phyloP scores from a whole-genome alignment of 2,113 vertebrate genomes.

The Myxocyprinus asiaticus region DNA sequence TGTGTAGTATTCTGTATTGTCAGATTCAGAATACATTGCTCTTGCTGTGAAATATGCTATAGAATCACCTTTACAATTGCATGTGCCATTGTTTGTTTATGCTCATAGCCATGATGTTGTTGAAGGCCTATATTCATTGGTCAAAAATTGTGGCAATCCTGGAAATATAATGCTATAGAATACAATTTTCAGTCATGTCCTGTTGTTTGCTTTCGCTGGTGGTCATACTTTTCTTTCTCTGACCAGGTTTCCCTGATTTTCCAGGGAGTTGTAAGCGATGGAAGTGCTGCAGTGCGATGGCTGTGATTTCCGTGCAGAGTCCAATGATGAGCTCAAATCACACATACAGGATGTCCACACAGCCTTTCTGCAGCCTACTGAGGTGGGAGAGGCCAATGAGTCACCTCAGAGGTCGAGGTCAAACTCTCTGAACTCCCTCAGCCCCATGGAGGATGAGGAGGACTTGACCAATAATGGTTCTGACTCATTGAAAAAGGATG shows the following conservation, averaged over 20 bases:
- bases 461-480: constrained; percentile 73
- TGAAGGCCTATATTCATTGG: too few species aligned
- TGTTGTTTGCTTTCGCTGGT: too few species aligned
- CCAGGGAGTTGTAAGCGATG: constrained; percentile 84
- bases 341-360: constrained; percentile 99
- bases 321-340: constrained; percentile 92
- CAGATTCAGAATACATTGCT: constrained; percentile 21
- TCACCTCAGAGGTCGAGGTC: constrained; percentile 73
- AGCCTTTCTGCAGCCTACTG: constrained; percentile 92
- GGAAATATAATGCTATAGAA: too few species aligned
- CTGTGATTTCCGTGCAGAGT: constrained; percentile 96
- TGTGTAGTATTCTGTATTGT: too few species aligned
- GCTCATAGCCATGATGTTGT: too few species aligned
- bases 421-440: constrained; percentile 80
- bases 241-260: constrained; percentile 88
- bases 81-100: neutral
- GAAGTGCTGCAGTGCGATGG: constrained; percentile 98
- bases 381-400: constrained; percentile 87
- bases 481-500: constrained; percentile 80
- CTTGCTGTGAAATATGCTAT: constrained; percentile 16
- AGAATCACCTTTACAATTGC: neutral
- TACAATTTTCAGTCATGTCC: too few species aligned
- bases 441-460: constrained; percentile 85
- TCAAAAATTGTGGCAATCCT: too few species aligned
- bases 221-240: constrained; percentile 1